Percentiles rank a stretch among this genome's conserved stretches.
Conservation (phyloP, 2,888 invertebrate genomes). For the Alcis repandata region DNA sequence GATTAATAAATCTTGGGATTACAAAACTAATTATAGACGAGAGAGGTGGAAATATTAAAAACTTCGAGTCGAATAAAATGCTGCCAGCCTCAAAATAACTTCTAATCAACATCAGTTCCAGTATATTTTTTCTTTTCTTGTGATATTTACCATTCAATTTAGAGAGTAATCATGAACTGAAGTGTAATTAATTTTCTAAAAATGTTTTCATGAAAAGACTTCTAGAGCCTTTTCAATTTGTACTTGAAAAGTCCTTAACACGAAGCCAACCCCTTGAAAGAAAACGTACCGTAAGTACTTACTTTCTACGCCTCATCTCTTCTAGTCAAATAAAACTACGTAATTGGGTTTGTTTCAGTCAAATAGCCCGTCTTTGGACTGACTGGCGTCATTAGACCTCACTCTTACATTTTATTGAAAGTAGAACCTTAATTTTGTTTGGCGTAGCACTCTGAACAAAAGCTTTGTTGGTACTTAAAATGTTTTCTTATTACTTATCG, state of each 20-base stretch:
- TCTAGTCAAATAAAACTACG: constrained; percentile 62
- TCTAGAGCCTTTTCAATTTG: constrained; percentile 36
- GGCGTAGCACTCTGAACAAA: constrained; percentile 44
- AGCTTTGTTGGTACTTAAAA: constrained; percentile 50
- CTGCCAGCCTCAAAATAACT: not conserved
- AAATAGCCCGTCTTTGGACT: constrained; percentile 58
- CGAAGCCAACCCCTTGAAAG: constrained; percentile 44
- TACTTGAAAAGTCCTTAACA: constrained; percentile 36
- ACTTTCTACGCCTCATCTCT: constrained; percentile 51
- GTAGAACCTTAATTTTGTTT: constrained; percentile 53
- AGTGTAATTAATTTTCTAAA: constrained; percentile 13
- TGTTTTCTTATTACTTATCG: constrained; percentile 49
- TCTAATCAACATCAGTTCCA: not conserved
- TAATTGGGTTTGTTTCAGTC: constrained; percentile 65
- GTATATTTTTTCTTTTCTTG: not conserved
- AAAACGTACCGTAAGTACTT: constrained; percentile 40
- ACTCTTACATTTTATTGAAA: constrained; percentile 61
- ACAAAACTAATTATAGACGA: too few species aligned
- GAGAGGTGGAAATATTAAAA: not conserved
- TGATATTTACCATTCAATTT: not conserved
- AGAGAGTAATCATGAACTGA: constrained; percentile 6
- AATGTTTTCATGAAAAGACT: constrained; percentile 19
- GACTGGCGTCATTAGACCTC: constrained; percentile 59
- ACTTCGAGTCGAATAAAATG: not conserved
- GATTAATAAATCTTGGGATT: not conserved